Conservation (phyloP, 2,113 vertebrate species). For the Lophura nycthemera region DNA sequence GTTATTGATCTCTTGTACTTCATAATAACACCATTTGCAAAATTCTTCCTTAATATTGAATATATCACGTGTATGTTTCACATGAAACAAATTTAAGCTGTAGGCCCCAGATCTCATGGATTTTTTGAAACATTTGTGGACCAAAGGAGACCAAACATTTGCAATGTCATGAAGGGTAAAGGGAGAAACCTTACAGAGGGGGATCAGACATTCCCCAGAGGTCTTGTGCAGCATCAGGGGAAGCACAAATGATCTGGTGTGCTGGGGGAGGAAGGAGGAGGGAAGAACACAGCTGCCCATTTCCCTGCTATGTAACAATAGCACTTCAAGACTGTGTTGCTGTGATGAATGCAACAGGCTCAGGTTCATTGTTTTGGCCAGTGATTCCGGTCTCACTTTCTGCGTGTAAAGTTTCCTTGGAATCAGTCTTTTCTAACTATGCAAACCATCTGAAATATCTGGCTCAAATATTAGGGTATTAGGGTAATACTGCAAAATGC, state of each 20-base stretch:
- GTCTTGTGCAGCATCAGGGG: accelerated
- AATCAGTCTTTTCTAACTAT: background rate
- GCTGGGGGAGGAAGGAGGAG: too few species aligned
- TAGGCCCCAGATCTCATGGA: background rate
- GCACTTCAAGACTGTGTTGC: background rate
- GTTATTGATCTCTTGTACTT: background rate
- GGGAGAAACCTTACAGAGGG: accelerated
- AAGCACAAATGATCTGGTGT: background rate
- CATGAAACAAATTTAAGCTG: background rate
- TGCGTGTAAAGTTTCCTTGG: background rate
- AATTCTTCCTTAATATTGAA: background rate
- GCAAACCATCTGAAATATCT: background rate
- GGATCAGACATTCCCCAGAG: accelerated
- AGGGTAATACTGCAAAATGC: background rate
- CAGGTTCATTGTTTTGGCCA: background rate
- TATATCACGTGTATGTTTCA: background rate
- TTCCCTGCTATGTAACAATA: accelerated
- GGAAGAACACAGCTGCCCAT: accelerated
- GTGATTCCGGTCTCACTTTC: background rate
- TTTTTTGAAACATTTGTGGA: background rate
- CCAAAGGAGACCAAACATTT: background rate
- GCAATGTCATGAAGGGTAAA: background rate
- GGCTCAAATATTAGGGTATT: background rate
- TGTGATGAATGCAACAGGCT: background rate
- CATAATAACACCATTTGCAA: background rate